phyloP scores from a whole-genome alignment of 1,140 invertebrate genomes.

The Calosoma granatense region DNA sequence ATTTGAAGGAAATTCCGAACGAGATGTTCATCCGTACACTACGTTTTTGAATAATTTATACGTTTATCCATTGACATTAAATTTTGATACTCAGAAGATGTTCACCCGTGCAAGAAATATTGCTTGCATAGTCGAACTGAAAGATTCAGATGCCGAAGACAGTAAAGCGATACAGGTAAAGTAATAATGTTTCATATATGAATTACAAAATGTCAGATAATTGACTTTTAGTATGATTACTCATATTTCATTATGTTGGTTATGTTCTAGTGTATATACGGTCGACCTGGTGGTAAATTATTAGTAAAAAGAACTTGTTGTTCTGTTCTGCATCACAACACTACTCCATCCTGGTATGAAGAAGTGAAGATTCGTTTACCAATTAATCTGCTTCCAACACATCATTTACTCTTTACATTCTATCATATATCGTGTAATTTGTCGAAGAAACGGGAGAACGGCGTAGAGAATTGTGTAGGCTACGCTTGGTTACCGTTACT shows the following conservation, averaged over 20 bases:
- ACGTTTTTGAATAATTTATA: conserved; percentile 81
- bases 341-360: conserved; percentile 72
- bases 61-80: conserved; percentile 75
- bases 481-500: conserved; percentile 84
- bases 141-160: conserved; percentile 64
- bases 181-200: conserved; percentile 4
- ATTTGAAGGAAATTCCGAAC: conserved; percentile 60
- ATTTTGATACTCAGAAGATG: conserved; percentile 86
- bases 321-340: conserved; percentile 70
- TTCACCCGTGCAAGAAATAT: conserved; percentile 85
- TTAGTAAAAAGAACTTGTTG: conserved; percentile 55
- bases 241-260: too few species aligned
- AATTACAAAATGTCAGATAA: conserved; percentile 4
- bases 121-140: conserved; percentile 74
- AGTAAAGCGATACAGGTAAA: conserved; percentile 57
- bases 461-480: conserved; percentile 77
- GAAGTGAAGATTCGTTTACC: conserved; percentile 83
- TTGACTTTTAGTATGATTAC: too few species aligned
- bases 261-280: conserved; percentile 61
- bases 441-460: conserved; percentile 67
- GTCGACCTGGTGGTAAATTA: conserved; percentile 51
- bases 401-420: conserved; percentile 83
- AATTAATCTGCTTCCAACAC: conserved; percentile 60
- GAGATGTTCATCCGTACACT: conserved; percentile 65
- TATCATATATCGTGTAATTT: conserved; percentile 81